Percentiles rank a stretch among this genome's conserved stretches.
Evolutionary conservation across 2,888 invertebrate species (phyloP).

Genomic region (Beris morrisii): DNA sequence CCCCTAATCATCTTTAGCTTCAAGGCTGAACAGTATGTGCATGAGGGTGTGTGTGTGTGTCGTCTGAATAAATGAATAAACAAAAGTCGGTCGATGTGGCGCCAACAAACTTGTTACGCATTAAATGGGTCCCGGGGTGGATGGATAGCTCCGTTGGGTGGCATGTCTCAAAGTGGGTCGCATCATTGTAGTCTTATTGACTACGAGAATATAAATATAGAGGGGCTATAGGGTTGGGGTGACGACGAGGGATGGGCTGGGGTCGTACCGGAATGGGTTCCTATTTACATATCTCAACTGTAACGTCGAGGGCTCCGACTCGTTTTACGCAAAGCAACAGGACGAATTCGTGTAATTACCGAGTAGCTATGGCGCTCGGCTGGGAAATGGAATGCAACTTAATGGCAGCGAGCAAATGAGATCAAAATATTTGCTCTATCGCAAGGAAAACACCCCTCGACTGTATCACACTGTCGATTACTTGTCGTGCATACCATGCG

Average conservation of each 20-base stretch:
- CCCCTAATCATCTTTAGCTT: neutral
- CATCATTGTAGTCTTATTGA: neutral
- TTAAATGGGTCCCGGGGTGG: constrained; percentile 20
- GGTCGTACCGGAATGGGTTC: too few relatives aligned
- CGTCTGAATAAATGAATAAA: constrained; percentile 34
- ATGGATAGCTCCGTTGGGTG: constrained; percentile 12
- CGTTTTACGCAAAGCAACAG: constrained; percentile 13
- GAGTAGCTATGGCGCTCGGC: too few relatives aligned
- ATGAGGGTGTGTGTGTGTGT: constrained; percentile 1
- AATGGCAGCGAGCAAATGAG: too few relatives aligned
- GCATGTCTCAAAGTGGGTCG: constrained; percentile 12
- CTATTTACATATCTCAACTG: constrained; percentile 22
- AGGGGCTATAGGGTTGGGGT: neutral
- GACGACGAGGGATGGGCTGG: neutral
- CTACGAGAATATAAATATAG: neutral
- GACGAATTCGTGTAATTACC: constrained; percentile 20
- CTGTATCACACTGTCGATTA: too few relatives aligned
- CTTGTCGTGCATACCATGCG: too few relatives aligned
- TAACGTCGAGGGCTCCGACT: neutral
- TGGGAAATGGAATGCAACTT: too few relatives aligned
- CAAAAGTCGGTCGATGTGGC: constrained; percentile 43
- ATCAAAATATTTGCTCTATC: too few relatives aligned
- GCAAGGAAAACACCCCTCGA: too few relatives aligned
- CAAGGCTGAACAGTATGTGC: too few relatives aligned
- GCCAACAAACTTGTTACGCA: constrained; percentile 45